Conservation (phyloP, 1,140 invertebrate species). For the Ceratosolen solmsi region DNA sequence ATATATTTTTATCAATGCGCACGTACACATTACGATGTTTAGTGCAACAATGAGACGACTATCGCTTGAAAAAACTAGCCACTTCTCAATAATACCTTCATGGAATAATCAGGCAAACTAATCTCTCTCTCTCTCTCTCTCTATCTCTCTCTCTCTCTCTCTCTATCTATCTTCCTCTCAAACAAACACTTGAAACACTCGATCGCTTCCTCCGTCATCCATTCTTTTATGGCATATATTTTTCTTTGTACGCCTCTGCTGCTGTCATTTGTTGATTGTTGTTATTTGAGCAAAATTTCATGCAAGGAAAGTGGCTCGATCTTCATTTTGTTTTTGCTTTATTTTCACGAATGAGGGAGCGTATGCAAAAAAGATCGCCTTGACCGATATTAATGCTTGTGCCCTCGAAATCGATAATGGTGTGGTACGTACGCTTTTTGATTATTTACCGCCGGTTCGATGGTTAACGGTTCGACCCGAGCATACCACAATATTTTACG, state of each 20-base stretch:
- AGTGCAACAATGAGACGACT: not conserved
- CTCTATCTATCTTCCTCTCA: not conserved
- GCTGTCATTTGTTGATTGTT: not conserved
- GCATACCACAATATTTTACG: not conserved
- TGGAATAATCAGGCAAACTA: slow-evolving; percentile 16
- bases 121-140: not conserved
- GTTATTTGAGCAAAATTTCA: slow-evolving; percentile 6
- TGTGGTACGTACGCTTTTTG: slow-evolving; percentile 10
- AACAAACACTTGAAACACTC: too few relatives aligned
- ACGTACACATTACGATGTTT: not conserved
- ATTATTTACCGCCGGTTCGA: slow-evolving; percentile 34
- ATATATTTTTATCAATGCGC: not conserved
- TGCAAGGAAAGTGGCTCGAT: not conserved
- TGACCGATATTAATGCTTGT: slow-evolving; percentile 40
- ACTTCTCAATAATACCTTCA: not conserved
- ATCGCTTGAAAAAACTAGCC: slow-evolving; percentile 11
- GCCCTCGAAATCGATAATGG: slow-evolving; percentile 39
- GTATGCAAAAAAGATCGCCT: slow-evolving; percentile 44
- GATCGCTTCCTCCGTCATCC: too few relatives aligned
- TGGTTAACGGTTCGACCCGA: slow-evolving; percentile 15
- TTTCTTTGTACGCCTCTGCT: not conserved
- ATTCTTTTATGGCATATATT: not conserved
- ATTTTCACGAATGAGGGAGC: slow-evolving; percentile 15
- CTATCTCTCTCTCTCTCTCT: not conserved
- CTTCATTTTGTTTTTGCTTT: not conserved